Evolutionary conservation across 2,113 vertebrate genomes (phyloP).

Genomic region (Phasianus colchicus): DNA sequence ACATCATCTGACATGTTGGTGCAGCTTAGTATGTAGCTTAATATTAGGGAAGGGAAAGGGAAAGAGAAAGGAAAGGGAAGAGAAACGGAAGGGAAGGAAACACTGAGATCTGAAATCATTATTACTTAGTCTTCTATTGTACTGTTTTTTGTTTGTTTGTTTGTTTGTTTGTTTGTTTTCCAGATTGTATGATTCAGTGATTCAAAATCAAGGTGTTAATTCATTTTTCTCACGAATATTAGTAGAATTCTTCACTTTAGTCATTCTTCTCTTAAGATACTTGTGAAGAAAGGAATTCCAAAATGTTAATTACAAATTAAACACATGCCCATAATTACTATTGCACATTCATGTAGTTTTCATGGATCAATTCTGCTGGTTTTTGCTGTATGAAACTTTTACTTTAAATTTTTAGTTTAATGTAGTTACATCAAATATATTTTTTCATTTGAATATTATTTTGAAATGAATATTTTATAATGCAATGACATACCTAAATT

Average conservation of each 20-base stretch:
- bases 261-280: background rate
- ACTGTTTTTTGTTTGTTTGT: background rate
- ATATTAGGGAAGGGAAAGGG: background rate
- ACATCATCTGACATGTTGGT: background rate
- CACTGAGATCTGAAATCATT: background rate
- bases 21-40: background rate
- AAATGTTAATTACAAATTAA: no score
- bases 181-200: background rate
- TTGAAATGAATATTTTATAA: background rate
- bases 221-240: background rate
- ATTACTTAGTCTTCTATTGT: background rate
- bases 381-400: background rate
- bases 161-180: background rate
- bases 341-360: no score
- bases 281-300: background rate
- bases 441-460: background rate
- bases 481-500: background rate
- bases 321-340: no score
- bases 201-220: background rate
- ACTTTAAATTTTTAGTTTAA: background rate
- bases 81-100: rapidly evolving
- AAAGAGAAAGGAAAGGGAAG: no score
- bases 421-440: background rate
- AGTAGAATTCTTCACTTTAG: background rate
- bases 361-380: background rate